A percentile compares a stretch with the other conserved stretches of the same genome.
Evolutionary conservation across 2,888 invertebrate species (phyloP).

Genomic region (Fabriciana adippe): DNA sequence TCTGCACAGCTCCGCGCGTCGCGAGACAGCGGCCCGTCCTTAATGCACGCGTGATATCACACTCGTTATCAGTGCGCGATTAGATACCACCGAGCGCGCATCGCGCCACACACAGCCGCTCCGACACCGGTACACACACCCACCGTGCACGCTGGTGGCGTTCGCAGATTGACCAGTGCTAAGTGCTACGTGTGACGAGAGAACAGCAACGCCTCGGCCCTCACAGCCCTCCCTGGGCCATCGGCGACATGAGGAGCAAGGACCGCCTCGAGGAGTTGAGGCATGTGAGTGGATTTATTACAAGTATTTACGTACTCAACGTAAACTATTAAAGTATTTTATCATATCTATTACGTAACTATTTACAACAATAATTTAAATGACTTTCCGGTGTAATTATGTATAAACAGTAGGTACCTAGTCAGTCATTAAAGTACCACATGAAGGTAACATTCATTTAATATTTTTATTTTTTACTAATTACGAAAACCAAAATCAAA

Average conservation of each 20-base stretch:
- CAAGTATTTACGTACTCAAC: background rate
- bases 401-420: no score
- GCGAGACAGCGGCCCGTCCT: slow-evolving; percentile 14
- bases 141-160: slow-evolving; percentile 73
- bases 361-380: no score
- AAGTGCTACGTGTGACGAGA: no score
- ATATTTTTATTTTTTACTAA: no score
- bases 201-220: slow-evolving; percentile 49
- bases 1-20: background rate
- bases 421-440: no score
- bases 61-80: slow-evolving; percentile 62
- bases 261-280: slow-evolving; percentile 72
- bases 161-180: no score
- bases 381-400: no score
- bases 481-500: no score
- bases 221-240: slow-evolving; percentile 51
- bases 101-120: slow-evolving; percentile 43
- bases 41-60: slow-evolving; percentile 47
- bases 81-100: slow-evolving; percentile 67
- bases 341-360: no score
- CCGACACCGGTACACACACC: slow-evolving; percentile 37
- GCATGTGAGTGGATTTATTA: slow-evolving; percentile 58
- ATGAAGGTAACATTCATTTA: no score
- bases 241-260: slow-evolving; percentile 69
- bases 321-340: no score